Conservation (phyloP, 2,888 invertebrate genomes). For the Caenorhabditis angaria region DNA sequence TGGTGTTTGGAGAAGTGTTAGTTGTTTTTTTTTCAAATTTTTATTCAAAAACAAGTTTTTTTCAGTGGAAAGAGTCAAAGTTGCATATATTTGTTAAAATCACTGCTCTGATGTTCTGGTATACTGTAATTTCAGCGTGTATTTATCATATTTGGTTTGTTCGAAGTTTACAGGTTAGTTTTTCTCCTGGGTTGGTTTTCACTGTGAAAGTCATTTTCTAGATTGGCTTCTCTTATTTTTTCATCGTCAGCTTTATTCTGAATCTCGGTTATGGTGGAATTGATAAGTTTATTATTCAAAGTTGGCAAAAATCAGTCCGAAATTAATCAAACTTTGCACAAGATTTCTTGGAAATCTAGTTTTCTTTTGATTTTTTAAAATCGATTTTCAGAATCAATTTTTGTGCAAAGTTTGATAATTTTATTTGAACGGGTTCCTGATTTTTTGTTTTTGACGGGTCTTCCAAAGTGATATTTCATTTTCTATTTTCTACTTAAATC, state of each 20-base stretch:
- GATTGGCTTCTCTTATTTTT: slow-evolving; percentile 61
- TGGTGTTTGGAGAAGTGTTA: slow-evolving; percentile 57
- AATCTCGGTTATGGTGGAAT: slow-evolving; percentile 65
- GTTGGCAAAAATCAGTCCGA: slow-evolving; percentile 39
- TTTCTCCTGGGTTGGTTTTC: not conserved
- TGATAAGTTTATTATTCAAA: slow-evolving; percentile 57
- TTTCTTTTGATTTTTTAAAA: slow-evolving; percentile 5
- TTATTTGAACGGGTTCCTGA: slow-evolving; percentile 16
- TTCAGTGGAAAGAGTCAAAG: slow-evolving; percentile 49
- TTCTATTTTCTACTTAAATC: not conserved
- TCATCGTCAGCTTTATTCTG: slow-evolving; percentile 58
- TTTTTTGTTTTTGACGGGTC: not conserved
- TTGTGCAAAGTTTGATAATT: slow-evolving; percentile 8
- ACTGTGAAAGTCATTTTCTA: slow-evolving; percentile 31
- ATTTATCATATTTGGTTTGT: slow-evolving; percentile 66
- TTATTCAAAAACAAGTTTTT: slow-evolving; percentile 3
- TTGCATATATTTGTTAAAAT: slow-evolving; percentile 55
- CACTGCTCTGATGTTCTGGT: slow-evolving; percentile 63
- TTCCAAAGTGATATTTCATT: not conserved
- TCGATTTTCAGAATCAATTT: no score
- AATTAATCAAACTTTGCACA: not conserved
- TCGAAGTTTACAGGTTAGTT: slow-evolving; percentile 55
- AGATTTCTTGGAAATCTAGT: slow-evolving; percentile 1
- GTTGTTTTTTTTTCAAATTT: slow-evolving; percentile 16
- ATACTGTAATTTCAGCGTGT: slow-evolving; percentile 58